Base-by-base conservation (phyloP, 1,140 invertebrate species). In the Manduca sexta region DNA sequence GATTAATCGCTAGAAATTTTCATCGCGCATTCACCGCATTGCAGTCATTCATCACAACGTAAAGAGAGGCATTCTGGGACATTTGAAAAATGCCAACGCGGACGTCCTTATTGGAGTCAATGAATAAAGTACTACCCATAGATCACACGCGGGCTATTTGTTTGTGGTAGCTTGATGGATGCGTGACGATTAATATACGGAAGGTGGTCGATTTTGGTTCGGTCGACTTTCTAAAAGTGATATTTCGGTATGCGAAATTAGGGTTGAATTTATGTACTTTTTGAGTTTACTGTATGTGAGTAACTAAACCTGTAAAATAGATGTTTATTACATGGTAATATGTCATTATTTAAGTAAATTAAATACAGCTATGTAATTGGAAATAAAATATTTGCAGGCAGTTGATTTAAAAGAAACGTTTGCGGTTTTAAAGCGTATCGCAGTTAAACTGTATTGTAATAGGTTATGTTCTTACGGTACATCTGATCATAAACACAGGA, bases 121-220 rank as follows among this genome's bases (percentile, higher is more conserved):
- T 64, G 50, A 56, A 68, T 62, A 63, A 59, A 65, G 61, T 57
- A 61, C 31, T 34, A 31, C 13, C 53, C n/a, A 56, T 60, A 56
- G 64, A 70, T 73, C 68, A 67, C 49, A 47, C 37, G 34, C 44
- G 34, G 48, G 47, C 61, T 39, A 73, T 74, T 71, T 69, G 70
- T 73, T 66, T 71, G 73, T 49, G 73, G 73, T 35, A 37, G 35
- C 43, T 38, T 69, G 68, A 71, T 55, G 52, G 54, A 71, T 71
- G 54, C 40, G 12, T 15, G 5, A 38, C 63, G 53, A 75, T 73
- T 69, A 71, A 70, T 75, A 70, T 75, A 71, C 54, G 50, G 38
- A 54, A 52, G 54, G 35, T 49, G 10, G n/a, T 69, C 56, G 56
- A 45, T 55, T 52, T 33, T 26, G 21, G 26, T n/a, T 12, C 26